Conservation (phyloP, 2,113 vertebrate species). For the Sisor rabdophorus region DNA sequence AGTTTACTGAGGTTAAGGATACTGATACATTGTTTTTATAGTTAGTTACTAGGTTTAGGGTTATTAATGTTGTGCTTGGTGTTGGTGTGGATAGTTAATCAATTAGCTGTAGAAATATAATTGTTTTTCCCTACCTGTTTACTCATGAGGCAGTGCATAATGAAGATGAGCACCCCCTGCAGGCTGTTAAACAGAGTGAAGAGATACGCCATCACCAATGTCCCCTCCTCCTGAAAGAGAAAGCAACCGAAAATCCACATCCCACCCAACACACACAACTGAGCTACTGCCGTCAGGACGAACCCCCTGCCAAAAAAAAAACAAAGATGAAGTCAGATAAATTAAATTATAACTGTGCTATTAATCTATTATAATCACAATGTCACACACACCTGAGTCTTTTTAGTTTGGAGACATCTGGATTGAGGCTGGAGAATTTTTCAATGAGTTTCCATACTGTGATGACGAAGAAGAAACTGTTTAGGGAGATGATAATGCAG, state of each 20-base stretch:
- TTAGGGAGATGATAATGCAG: conserved; percentile 69
- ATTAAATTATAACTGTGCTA: not conserved
- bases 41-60: not conserved
- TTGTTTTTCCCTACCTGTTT: conserved; percentile 68
- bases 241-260: conserved; percentile 84
- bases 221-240: conserved; percentile 60
- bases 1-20: not conserved
- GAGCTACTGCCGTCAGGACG: conserved; percentile 78
- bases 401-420: conserved; percentile 72
- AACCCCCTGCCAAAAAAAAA: conserved; percentile 66
- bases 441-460: conserved; percentile 78
- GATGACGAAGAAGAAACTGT: conserved; percentile 73
- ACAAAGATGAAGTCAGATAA: not conserved
- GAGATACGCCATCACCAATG: conserved; percentile 59
- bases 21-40: too few relatives aligned
- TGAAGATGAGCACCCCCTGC: conserved; percentile 78
- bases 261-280: conserved; percentile 78
- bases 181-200: conserved; percentile 82
- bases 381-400: conserved; percentile 62
- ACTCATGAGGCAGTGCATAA: conserved; percentile 81
- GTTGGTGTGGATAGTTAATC: not conserved
- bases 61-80: not conserved
- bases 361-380: not conserved
- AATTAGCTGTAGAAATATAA: not conserved
- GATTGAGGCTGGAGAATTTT: conserved; percentile 80